Base-by-base conservation (phyloP, 2,113 vertebrate species). In the Rhinolophus ferrumequinum region DNA sequence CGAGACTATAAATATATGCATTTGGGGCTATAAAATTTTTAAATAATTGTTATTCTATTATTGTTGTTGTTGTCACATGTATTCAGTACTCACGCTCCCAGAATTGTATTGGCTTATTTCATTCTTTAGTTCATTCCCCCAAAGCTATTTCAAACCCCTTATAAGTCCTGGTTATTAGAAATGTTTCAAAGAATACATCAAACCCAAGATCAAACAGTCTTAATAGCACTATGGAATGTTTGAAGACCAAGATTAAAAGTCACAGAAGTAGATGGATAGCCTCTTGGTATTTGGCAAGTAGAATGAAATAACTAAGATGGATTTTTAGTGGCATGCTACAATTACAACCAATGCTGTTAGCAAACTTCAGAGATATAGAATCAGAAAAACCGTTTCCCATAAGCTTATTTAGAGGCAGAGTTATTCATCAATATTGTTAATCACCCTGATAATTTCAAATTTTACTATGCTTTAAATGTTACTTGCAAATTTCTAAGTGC, bases 351-450 rank as follows among this genome's bases (percentile, higher is more conserved):
- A 41, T 12, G n/a, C 35, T 56, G 5, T 73, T 64, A 93, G 44
- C 35, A 85, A 76, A 89, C 52, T 62, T 72, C 62, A 95, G 56
- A 77, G 30, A 77, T 3, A 67, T 6, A 69, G 90, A 75, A 90
- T 67, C 73, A 92, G 50, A 75, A 75, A 82, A 94, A 38, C 3
- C 22, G 69, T 75, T 75, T 16, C 56, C 35, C 67, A 69, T 47
- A 89, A 54, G 67, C 54, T 44, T 28, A 75, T 35, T 90, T 69
- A 60, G 54, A 44, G 19, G 22, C 33, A 93, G n/a, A 81, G 54
- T 50, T 85, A 91, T 35, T 77, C 66, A 66, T 76, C 47, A 82
- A 56, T 70, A 81, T 56, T 94, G 5, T 77, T 95, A 94, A 88
- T 52, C 16, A 77, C 56, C 50, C 8, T 52, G 44, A 72, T 62